Conservation (phyloP, 2,888 invertebrate species). For the Epirrhoe tristata region DNA sequence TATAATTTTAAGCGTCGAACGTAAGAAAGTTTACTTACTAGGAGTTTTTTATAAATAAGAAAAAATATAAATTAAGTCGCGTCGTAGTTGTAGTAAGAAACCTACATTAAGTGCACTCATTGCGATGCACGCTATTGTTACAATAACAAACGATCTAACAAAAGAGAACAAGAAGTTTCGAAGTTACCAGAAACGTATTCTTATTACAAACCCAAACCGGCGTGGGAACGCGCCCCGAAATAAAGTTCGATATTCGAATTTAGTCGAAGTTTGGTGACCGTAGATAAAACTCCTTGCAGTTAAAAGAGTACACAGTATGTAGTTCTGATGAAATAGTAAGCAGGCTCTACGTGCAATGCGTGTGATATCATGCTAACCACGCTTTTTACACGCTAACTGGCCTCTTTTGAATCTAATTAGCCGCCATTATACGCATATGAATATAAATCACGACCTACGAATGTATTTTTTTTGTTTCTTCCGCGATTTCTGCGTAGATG, state of each 20-base stretch:
- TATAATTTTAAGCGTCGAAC: too few species aligned
- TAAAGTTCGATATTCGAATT: constrained; percentile 2
- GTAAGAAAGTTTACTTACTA: too few species aligned
- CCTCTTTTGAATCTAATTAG: constrained; percentile 33
- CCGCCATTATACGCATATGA: constrained; percentile 27
- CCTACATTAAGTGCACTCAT: neutral
- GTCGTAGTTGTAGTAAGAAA: neutral
- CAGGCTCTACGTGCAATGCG: constrained; percentile 16
- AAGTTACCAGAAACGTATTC: neutral
- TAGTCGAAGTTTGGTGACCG: constrained; percentile 1
- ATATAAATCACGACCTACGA: constrained; percentile 32
- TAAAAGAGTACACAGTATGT: neutral
- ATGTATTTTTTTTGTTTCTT: constrained; percentile 25
- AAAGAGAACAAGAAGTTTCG: neutral
- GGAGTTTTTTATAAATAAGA: too few species aligned
- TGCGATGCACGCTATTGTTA: neutral
- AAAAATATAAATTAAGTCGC: too few species aligned
- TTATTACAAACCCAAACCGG: neutral
- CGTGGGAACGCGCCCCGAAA: neutral
- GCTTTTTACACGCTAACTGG: constrained; percentile 29
- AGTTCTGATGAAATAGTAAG: constrained; percentile 10
- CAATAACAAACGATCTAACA: neutral
- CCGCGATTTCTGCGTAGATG: constrained; percentile 22
- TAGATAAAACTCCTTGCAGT: neutral
- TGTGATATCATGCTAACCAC: constrained; percentile 26